These are phyloP conservation scores for Dunckerocampus dactyliophorus DNA, from an alignment of 2,113 vertebrate species.

Conservation along the genomic window DNA sequence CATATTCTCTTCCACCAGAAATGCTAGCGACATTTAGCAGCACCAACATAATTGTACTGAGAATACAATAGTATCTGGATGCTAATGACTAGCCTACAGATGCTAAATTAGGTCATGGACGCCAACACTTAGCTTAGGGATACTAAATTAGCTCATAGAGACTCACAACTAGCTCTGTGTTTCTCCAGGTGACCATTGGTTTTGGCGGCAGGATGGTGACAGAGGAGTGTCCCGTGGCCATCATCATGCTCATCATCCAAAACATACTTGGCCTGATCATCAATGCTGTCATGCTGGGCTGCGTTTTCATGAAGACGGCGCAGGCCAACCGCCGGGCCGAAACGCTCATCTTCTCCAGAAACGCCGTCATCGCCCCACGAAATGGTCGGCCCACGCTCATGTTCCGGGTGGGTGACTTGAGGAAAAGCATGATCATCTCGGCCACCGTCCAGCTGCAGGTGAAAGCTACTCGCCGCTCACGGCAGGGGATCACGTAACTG, in stretches of 20 bases:
- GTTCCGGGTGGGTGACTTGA: slow-evolving; percentile 79
- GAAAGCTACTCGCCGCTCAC: not conserved
- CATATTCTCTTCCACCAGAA: not conserved
- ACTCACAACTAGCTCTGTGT: not conserved
- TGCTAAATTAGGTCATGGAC: no score
- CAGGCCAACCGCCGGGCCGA: slow-evolving; percentile 81
- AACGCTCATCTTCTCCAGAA: slow-evolving; percentile 80
- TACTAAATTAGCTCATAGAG: not conserved
- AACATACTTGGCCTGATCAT: slow-evolving; percentile 80
- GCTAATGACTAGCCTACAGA: no score
- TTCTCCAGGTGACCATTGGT: slow-evolving; percentile 76
- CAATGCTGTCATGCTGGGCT: slow-evolving; percentile 82
- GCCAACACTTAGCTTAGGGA: no score
- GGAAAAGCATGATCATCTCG: slow-evolving; percentile 84
- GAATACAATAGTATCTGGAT: no score
- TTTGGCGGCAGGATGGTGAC: slow-evolving; percentile 82
- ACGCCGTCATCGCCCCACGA: slow-evolving; percentile 74
- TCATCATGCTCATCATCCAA: slow-evolving; percentile 78
- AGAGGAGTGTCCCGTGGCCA: slow-evolving; percentile 79
- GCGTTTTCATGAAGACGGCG: slow-evolving; percentile 84
- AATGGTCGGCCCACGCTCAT: slow-evolving; percentile 76
- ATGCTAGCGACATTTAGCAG: not conserved
- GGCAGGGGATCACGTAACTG: no score
- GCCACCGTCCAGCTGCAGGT: slow-evolving; percentile 80
- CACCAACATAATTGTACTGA: no score